Conservation (phyloP, 2,113 vertebrate genomes). For the Eleginops maclovinus region DNA sequence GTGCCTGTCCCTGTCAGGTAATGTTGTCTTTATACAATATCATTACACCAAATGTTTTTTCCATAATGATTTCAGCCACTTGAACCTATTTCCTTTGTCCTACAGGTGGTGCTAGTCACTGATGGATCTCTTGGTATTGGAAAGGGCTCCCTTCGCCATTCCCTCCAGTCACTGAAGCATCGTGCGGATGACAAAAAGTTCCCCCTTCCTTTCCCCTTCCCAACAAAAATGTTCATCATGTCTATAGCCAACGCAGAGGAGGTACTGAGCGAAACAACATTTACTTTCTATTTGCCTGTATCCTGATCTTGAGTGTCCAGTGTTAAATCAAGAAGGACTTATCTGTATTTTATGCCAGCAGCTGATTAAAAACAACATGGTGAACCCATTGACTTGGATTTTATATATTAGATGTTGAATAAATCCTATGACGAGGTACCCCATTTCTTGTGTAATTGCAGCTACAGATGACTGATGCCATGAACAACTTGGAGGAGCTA, state of each 20-base stretch:
- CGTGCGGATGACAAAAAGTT: conserved; percentile 93
- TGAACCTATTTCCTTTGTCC: conserved; percentile 32
- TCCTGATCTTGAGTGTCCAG: neutral
- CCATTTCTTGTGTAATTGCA: conserved; percentile 64
- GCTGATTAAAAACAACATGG: neutral
- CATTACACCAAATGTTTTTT: neutral
- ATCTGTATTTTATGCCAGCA: neutral
- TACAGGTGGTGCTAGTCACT: conserved; percentile 94
- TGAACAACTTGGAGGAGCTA: conserved; percentile 94
- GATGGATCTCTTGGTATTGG: conserved; percentile 97
- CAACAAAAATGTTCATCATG: conserved; percentile 95
- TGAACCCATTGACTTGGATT: neutral
- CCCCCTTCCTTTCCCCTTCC: conserved; percentile 95
- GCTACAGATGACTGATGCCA: conserved; percentile 93
- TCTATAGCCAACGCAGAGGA: conserved; percentile 97
- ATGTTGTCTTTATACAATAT: conserved; percentile 7
- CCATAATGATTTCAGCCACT: neutral
- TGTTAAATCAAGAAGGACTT: neutral
- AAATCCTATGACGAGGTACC: neutral
- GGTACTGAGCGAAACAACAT: conserved; percentile 79
- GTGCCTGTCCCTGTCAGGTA: conserved; percentile 96
- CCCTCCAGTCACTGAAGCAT: conserved; percentile 89
- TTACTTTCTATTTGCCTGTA: neutral
- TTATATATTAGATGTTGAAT: neutral
- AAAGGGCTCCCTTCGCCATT: conserved; percentile 93